Evolutionary conservation across 2,113 vertebrate genomes (phyloP).

Genomic region (Podocnemis expansa): DNA sequence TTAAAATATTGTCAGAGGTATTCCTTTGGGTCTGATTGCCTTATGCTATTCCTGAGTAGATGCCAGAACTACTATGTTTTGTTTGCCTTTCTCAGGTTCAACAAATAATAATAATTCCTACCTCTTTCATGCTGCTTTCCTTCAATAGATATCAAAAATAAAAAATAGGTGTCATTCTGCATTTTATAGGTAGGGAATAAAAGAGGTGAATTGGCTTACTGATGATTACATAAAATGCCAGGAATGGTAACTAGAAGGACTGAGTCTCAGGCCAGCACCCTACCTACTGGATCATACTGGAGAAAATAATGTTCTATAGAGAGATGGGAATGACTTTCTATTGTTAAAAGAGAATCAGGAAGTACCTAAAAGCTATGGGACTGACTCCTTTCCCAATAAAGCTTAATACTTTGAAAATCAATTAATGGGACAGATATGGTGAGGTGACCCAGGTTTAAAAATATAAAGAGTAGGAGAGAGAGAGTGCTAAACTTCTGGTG

Average conservation of each 20-base stretch:
- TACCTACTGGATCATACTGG: neutral
- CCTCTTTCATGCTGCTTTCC: neutral
- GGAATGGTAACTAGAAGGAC: neutral
- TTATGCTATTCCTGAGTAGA: neutral
- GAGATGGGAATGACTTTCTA: neutral
- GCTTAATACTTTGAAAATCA: neutral
- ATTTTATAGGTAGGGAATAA: neutral
- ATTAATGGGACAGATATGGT: neutral
- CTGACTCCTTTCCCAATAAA: neutral
- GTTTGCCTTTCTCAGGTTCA: neutral
- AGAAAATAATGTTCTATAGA: neutral
- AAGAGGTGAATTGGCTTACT: neutral
- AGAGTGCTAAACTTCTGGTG: neutral
- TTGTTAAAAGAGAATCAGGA: neutral
- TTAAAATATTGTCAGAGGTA: neutral
- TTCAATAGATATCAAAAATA: neutral
- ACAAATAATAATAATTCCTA: neutral
- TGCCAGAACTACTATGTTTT: neutral
- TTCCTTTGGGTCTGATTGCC: neutral
- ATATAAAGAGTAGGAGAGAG: neutral
- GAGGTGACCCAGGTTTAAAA: conserved; percentile 3
- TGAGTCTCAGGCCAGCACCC: neutral
- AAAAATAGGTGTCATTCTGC: neutral
- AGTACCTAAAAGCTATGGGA: neutral
- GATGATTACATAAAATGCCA: neutral